Percentiles rank a stretch among this genome's conserved stretches.
Evolutionary conservation across 2,113 vertebrate genomes (phyloP).

Genomic region (Dasyornis broadbenti): DNA sequence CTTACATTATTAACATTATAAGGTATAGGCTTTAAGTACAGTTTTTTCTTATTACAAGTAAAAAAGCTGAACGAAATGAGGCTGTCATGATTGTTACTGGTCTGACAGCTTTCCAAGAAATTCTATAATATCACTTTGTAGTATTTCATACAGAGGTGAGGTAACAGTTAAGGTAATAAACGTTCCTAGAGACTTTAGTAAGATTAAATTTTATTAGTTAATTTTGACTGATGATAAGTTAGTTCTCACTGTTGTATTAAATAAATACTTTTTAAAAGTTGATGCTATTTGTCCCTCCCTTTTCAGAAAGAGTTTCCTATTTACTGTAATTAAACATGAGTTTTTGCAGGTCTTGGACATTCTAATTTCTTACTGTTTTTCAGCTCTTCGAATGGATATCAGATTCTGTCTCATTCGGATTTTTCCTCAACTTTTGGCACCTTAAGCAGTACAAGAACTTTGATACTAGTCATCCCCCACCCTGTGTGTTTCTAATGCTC

Average conservation of each 20-base stretch:
- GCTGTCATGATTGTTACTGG: not conserved
- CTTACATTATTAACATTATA: not conserved
- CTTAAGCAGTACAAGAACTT: not conserved
- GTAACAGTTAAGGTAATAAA: not conserved
- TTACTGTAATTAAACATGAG: not conserved
- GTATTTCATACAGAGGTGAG: not conserved
- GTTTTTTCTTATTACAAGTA: not conserved
- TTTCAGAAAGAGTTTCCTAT: not conserved
- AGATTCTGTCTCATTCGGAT: not conserved
- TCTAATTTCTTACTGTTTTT: slow-evolving; percentile 8
- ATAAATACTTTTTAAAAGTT: not conserved
- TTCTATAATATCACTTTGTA: not conserved
- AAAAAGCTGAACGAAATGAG: not conserved
- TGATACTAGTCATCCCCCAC: not conserved
- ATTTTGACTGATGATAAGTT: not conserved
- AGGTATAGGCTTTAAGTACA: not conserved
- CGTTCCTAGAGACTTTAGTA: not conserved
- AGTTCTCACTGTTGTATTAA: not conserved
- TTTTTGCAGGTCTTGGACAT: slow-evolving; percentile 1
- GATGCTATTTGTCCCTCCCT: not conserved
- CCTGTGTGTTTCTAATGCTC: not conserved
- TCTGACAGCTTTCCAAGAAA: slow-evolving; percentile 1
- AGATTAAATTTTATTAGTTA: not conserved
- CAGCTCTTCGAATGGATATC: not conserved
- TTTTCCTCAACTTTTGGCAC: not conserved